phyloP scores from a whole-genome alignment of 2,888 invertebrate genomes.

The Arrhopalites spinosus region DNA sequence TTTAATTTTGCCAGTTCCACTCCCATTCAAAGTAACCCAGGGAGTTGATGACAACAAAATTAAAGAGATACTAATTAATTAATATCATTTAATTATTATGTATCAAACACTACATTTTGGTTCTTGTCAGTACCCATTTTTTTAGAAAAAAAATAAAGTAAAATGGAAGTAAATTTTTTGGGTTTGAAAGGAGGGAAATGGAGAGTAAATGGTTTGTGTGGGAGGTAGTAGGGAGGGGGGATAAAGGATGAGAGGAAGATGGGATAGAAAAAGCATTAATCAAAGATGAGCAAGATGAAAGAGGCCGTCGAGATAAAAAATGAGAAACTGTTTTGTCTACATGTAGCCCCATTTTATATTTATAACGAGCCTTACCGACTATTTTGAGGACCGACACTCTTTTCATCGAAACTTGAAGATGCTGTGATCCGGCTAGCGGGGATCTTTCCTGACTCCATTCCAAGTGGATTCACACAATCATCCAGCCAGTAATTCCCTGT shows the following conservation, averaged over 20 bases:
- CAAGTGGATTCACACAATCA: constrained; percentile 74
- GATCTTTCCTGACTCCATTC: constrained; percentile 85
- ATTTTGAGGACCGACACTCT: constrained; percentile 85
- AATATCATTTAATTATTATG: no score
- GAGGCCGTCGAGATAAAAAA: constrained; percentile 17
- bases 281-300: constrained; percentile 38
- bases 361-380: constrained; percentile 76
- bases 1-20: no score
- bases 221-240: no score
- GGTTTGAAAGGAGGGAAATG: not conserved
- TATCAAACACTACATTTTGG: no score
- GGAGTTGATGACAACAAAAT: no score
- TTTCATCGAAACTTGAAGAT: constrained; percentile 82
- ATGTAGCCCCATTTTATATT: no score
- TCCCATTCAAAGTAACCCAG: no score
- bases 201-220: constrained; percentile 14
- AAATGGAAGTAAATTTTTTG: not conserved
- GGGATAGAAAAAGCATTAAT: constrained; percentile 30
- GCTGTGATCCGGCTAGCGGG: constrained; percentile 83
- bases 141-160: no score
- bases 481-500: constrained; percentile 56
- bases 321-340: not conserved
- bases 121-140: no score
- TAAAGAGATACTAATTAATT: no score
- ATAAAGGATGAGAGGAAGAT: constrained; percentile 5